Evolutionary conservation across 1,140 invertebrate species (phyloP).

Genomic region (Tenebrio molitor): DNA sequence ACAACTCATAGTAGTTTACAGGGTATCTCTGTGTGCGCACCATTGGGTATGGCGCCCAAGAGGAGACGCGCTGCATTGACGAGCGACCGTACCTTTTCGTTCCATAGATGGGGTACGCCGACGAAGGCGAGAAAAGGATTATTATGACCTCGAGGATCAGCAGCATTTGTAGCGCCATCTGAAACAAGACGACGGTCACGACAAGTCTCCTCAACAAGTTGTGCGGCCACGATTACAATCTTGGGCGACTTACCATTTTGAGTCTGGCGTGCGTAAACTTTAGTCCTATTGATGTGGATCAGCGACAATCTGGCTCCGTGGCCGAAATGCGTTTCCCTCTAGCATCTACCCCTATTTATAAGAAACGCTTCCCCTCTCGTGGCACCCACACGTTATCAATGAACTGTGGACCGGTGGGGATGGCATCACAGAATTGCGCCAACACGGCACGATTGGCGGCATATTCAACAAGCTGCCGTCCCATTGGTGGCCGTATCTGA

Average conservation of each 20-base stretch:
- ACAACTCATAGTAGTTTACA: constrained; percentile 64
- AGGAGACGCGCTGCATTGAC: constrained; percentile 47
- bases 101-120: constrained; percentile 68
- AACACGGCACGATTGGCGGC: constrained; percentile 56
- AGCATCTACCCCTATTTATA: constrained; percentile 69
- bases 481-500: constrained; percentile 53
- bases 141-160: constrained; percentile 57
- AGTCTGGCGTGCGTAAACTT: constrained; percentile 21
- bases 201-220: constrained; percentile 62
- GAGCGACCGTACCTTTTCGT: constrained; percentile 65
- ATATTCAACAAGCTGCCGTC: constrained; percentile 57
- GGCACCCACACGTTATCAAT: constrained; percentile 75
- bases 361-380: constrained; percentile 62
- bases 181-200: too few relatives aligned
- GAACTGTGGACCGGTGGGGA: constrained; percentile 65
- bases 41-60: constrained; percentile 65
- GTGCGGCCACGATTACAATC: constrained; percentile 64
- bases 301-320: constrained; percentile 32
- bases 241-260: constrained; percentile 44
- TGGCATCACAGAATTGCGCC: constrained; percentile 51
- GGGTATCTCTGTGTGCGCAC: constrained; percentile 60
- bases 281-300: constrained; percentile 29
- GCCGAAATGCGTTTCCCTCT: constrained; percentile 56
- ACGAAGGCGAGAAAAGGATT: constrained; percentile 62
- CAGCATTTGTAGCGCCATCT: constrained; percentile 60